Base-by-base conservation (phyloP, 2,797 vertebrate species). In the Eulemur rubriventer region DNA sequence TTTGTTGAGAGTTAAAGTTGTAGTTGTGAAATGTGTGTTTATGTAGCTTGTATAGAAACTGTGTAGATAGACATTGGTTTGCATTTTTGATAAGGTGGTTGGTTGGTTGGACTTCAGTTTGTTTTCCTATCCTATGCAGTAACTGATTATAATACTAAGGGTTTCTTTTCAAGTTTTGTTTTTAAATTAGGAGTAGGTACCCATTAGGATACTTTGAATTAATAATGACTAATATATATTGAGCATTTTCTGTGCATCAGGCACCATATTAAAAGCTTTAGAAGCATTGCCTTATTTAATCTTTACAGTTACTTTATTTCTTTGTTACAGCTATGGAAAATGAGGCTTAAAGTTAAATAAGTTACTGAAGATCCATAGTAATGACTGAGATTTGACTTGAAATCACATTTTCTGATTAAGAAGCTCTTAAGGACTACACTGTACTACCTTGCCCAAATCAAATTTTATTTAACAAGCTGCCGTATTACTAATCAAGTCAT, bases 1-100 rank as follows among this genome's bases (percentile, higher is more conserved):
- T 92, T 94, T 78, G 24, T 70, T 94, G n/a, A 89, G 67, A 87
- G 24, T 93, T 94, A 94, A 92, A 91, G 55, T 91, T 94, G 57
- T 18, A 72, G 33, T 92, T 95, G 75, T 83, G 75, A 94, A 95
- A 87, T 96, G 87, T 17, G 3, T 87, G 24, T 80, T 94, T 41
- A 80, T 43, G 30, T 91, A 63, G 38, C 9, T 59, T 75, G 17
- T 80, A 9, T 61, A 85, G 59, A 91, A 59, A 26, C 13, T 86
- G 0, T 59, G 52, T 72, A 76, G 67, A 55, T 75, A 76, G 41
- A 61, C 9, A 35, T 33, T 78, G 81, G 46, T 82, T 81, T 85
- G 43, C 63, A 35, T 65, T 84, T 89, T 96, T 80, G 41, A 30
- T 76, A 73, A 78, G 11, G 48, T 89, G 43, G 48, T 72, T 91